phyloP scores from a whole-genome alignment of 2,797 vertebrate genomes.

The Gymnoscopelus microlampas region DNA sequence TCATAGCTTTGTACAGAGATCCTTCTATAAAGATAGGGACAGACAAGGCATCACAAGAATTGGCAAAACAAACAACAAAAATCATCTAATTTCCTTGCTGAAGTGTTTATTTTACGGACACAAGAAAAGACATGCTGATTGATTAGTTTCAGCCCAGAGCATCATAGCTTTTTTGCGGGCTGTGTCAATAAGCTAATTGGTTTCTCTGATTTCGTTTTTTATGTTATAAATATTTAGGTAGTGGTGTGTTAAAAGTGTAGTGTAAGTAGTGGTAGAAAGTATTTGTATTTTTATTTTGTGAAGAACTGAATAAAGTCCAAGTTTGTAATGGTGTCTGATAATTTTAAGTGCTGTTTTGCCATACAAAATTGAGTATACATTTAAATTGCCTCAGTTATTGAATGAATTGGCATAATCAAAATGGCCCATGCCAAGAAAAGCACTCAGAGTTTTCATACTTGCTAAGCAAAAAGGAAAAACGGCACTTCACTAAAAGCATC shows the following conservation, averaged over 20 bases:
- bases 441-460: slow-evolving; percentile 30
- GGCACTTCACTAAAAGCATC: slow-evolving; percentile 30
- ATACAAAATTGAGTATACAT: not conserved
- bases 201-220: slow-evolving; percentile 24
- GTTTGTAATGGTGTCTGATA: not conserved
- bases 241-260: not conserved
- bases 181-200: slow-evolving; percentile 49
- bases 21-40: too few species aligned
- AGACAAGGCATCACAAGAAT: too few species aligned
- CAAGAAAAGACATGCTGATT: too few species aligned
- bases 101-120: too few species aligned
- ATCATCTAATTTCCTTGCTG: too few species aligned
- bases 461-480: slow-evolving; percentile 13
- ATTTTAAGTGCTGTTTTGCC: not conserved
- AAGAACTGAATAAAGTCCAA: not conserved
- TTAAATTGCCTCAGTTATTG: slow-evolving; percentile 8
- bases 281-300: not conserved
- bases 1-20: too few species aligned
- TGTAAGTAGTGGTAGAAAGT: too few species aligned
- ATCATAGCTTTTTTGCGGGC: too few species aligned
- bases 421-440: slow-evolving; percentile 15
- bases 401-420: not conserved
- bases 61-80: too few species aligned
- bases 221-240: slow-evolving; percentile 1
- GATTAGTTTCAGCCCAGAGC: too few species aligned